A percentile compares a stretch with the other conserved stretches of the same genome.
These are phyloP conservation scores for Chymomyza amoena DNA, from an alignment of 2,888 invertebrate genomes.

Conservation along the genomic window DNA sequence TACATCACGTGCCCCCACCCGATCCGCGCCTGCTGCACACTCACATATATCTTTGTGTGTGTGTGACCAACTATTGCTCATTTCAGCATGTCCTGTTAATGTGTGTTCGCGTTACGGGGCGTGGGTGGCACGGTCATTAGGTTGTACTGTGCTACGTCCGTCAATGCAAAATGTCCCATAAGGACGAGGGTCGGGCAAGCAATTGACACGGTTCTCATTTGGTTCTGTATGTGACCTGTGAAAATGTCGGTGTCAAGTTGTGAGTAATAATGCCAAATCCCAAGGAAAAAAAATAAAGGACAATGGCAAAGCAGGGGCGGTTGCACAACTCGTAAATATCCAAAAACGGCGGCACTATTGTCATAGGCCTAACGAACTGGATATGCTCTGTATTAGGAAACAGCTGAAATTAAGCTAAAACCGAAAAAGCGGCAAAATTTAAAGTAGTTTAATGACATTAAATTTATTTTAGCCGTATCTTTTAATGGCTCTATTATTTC, in stretches of 20 bases:
- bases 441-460: no score
- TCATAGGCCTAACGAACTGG: not conserved
- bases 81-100: slow-evolving; percentile 29
- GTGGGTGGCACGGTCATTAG: slow-evolving; percentile 66
- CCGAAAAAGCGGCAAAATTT: no score
- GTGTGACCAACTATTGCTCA: slow-evolving; percentile 22
- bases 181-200: slow-evolving; percentile 40
- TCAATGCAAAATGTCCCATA: slow-evolving; percentile 61
- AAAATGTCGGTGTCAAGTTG: slow-evolving; percentile 66
- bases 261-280: slow-evolving; percentile 67
- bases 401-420: no score
- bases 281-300: slow-evolving; percentile 29
- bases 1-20: no score
- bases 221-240: slow-evolving; percentile 43
- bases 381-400: not conserved
- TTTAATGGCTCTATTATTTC: no score
- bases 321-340: not conserved
- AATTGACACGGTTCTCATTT: slow-evolving; percentile 50
- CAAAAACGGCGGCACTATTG: not conserved
- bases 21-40: no score
- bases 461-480: no score
- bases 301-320: slow-evolving; percentile 23
- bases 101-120: slow-evolving; percentile 1
- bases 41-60: not conserved
- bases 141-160: slow-evolving; percentile 33